phyloP scores from a whole-genome alignment of 2,888 invertebrate genomes.

The Eustalomyia histrio region DNA sequence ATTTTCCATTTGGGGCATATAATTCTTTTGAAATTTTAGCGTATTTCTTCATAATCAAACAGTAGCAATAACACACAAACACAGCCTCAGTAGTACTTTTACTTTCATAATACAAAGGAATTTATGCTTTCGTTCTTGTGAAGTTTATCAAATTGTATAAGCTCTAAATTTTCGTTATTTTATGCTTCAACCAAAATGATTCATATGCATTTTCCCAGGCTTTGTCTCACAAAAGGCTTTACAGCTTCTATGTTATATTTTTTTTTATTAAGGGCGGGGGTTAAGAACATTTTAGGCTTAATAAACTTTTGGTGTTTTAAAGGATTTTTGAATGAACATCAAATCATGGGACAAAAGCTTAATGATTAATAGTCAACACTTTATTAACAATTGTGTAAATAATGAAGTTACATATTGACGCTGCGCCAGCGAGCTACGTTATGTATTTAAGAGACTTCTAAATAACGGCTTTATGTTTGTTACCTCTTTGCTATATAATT shows the following conservation, averaged over 20 bases:
- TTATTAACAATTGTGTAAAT: conserved; percentile 24
- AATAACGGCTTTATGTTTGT: too few relatives aligned
- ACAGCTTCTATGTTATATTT: conserved; percentile 16
- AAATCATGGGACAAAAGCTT: conserved; percentile 2
- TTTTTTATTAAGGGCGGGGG: conserved; percentile 2
- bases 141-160: conserved; percentile 12
- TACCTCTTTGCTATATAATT: too few relatives aligned
- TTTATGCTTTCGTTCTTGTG: conserved; percentile 4
- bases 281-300: conserved; percentile 20
- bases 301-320: conserved; percentile 30
- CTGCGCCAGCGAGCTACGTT: too few relatives aligned
- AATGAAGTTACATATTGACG: background rate
- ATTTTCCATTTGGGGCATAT: background rate
- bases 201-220: conserved; percentile 26
- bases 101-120: background rate
- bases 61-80: background rate
- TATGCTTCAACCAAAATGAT: conserved; percentile 15
- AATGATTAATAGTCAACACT: conserved; percentile 33
- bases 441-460: too few relatives aligned
- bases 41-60: conserved; percentile 11
- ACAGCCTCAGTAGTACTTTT: background rate
- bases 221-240: background rate
- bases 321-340: conserved; percentile 12
- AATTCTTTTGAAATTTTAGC: background rate
- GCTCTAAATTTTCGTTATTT: conserved; percentile 24